Evolutionary conservation across 2,113 vertebrate species (phyloP), one percentile per base, ranked within the genome.

Genomic region (Hyaena hyaena): DNA sequence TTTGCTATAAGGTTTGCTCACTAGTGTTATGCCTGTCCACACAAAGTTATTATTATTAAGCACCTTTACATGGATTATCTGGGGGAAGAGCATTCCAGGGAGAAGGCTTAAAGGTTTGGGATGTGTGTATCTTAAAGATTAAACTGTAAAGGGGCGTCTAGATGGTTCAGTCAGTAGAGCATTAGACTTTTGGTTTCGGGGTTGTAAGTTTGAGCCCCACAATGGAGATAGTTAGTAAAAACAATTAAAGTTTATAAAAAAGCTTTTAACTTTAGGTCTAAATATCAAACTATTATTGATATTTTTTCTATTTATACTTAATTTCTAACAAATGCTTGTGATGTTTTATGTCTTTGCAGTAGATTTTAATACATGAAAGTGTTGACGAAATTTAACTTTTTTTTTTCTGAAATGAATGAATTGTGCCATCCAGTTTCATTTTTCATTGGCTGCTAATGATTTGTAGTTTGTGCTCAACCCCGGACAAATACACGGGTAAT

Each of bases 371-470:
- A 83, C 81, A 63, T 39, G 28, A 61, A 86, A 63, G 10, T 19
- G 14, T 55, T 45, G 24, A 35, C 43, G 45, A 79, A 79, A 17
- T 88, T 66, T 39, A 55, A 43, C 55, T 93, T 39, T 91, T 53
- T 39, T 91, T 53, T 90, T 83, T 88, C 77, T 92, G 53, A 88
- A 92, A 83, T 92, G 23, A 87, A 83, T 31, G 35, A 83, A 77
- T 45, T 53, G 43, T 90, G 45, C 14, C 23, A 16, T 71, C 19
- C 19, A 33, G 48, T 90, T 90, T 81, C 28, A 69, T 81, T 93
- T 93, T 33, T 93, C 63, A 77, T 0, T 77, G 48, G 28, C 16
- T 2, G 16, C 77, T 83, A 76, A 33, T 83, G 39, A 39, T 33
- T 95, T 68, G 24, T 63, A 45, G 23, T 90, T 86, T 69, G 43